A percentile compares a stretch with the other conserved stretches of the same genome.
Conservation (phyloP, 1,140 invertebrate species). For the Hypsibius dujardini region DNA sequence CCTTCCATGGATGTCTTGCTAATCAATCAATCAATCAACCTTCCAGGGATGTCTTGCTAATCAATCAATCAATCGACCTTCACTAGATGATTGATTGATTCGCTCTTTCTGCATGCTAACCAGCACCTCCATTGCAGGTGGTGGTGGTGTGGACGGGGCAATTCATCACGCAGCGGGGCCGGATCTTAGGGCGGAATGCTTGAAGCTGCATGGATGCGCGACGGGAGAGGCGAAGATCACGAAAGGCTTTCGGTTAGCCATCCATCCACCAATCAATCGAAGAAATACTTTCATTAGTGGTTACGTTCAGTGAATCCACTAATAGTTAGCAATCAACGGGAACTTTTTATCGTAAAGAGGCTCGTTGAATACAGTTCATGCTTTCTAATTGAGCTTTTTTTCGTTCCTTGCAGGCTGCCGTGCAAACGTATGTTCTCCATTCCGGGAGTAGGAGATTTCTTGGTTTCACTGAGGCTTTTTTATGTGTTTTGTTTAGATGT, state of each 20-base stretch:
- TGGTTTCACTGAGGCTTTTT: neutral
- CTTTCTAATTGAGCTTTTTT: no score
- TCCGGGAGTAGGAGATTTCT: conserved; percentile 25
- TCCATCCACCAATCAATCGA: neutral
- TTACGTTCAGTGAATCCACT: neutral
- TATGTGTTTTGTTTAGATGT: conserved; percentile 36
- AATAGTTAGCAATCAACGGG: no score
- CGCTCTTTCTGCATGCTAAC: conserved; percentile 20
- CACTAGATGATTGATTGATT: conserved; percentile 17
- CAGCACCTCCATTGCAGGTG: no score
- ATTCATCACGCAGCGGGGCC: conserved; percentile 59
- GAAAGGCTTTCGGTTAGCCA: conserved; percentile 5
- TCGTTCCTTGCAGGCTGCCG: conserved; percentile 18
- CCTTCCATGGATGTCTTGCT: no score
- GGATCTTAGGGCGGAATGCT: conserved; percentile 50
- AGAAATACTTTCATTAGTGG: no score
- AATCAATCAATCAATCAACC: no score
- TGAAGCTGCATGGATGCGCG: conserved; percentile 47
- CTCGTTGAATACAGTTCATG: no score
- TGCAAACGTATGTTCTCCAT: conserved; percentile 23
- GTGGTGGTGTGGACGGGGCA: conserved; percentile 69
- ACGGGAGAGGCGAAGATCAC: conserved; percentile 64
- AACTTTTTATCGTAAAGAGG: no score
- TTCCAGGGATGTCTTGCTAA: no score
- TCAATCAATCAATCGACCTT: no score